phyloP scores from a whole-genome alignment of 2,888 invertebrate genomes.

The Ectemnius cavifrons region DNA sequence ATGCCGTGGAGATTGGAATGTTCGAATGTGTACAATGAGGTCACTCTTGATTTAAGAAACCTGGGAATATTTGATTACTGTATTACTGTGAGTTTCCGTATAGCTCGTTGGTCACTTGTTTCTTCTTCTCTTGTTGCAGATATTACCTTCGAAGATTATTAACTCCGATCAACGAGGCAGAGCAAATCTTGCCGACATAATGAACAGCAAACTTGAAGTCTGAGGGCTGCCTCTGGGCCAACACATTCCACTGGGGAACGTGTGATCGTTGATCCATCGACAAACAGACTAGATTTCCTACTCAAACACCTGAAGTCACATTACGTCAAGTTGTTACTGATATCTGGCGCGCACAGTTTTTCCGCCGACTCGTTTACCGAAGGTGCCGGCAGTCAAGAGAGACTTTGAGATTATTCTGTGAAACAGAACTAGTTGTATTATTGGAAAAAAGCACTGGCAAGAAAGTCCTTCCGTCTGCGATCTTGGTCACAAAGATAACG shows the following conservation, averaged over 20 bases:
- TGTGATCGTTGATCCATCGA: slow-evolving; percentile 15
- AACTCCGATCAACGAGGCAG: slow-evolving; percentile 20
- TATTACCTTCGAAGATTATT: slow-evolving; percentile 29
- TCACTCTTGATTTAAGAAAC: too few relatives aligned
- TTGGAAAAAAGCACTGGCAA: too few relatives aligned
- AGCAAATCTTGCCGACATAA: slow-evolving; percentile 3
- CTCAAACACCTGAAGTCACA: slow-evolving; percentile 30
- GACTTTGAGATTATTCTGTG: too few relatives aligned
- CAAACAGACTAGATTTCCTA: slow-evolving; percentile 42
- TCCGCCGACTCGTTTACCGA: background rate
- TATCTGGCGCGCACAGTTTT: slow-evolving; percentile 22
- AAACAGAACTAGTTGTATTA: too few relatives aligned
- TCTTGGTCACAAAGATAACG: slow-evolving; percentile 45
- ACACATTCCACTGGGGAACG: background rate
- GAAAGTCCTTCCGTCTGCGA: too few relatives aligned
- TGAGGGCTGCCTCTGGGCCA: slow-evolving; percentile 9
- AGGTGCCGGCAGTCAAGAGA: too few relatives aligned
- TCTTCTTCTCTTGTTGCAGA: slow-evolving; percentile 49
- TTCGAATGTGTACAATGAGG: too few relatives aligned
- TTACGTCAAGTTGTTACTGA: slow-evolving; percentile 14
- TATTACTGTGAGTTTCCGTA: too few relatives aligned
- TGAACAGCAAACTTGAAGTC: slow-evolving; percentile 14
- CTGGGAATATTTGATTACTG: too few relatives aligned
- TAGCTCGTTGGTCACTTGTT: too few relatives aligned
- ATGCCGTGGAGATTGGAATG: too few relatives aligned